Percentiles rank a stretch among this genome's conserved stretches.
phyloP scores from a whole-genome alignment of 2,797 vertebrate genomes.

The Hypotaenidia philippensis region DNA sequence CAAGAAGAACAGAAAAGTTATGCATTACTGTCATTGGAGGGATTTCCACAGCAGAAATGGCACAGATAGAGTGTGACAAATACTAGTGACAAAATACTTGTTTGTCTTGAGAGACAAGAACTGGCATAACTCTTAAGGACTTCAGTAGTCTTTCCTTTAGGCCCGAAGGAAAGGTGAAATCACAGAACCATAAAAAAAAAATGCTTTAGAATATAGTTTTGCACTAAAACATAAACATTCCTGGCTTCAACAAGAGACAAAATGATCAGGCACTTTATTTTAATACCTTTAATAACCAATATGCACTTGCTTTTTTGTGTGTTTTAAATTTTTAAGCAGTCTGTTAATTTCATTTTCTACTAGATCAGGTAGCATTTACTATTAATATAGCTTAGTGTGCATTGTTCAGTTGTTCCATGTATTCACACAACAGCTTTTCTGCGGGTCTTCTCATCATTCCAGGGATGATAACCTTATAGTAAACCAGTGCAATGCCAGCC shows the following conservation, averaged over 20 bases:
- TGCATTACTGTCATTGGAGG: neutral
- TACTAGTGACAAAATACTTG: neutral
- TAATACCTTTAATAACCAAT: neutral
- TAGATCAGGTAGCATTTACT: accelerated
- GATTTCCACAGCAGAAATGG: neutral
- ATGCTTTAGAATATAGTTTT: neutral
- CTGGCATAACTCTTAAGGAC: accelerated
- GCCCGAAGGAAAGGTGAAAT: neutral
- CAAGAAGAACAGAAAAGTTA: neutral
- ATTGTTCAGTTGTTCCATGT: neutral
- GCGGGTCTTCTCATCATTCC: neutral
- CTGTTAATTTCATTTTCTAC: neutral
- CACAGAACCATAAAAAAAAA: neutral
- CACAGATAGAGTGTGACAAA: neutral
- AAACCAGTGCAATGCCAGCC: neutral
- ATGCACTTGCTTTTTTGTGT: neutral
- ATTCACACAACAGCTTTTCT: neutral
- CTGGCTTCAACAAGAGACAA: neutral
- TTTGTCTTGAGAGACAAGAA: neutral
- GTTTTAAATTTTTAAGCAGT: neutral
- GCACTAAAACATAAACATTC: neutral
- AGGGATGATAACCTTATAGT: neutral
- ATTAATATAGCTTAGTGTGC: neutral
- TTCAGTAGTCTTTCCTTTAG: neutral
- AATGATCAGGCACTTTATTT: neutral